Base-by-base conservation (phyloP, 2,888 invertebrate genomes). In the Drosophila buzzatii region DNA sequence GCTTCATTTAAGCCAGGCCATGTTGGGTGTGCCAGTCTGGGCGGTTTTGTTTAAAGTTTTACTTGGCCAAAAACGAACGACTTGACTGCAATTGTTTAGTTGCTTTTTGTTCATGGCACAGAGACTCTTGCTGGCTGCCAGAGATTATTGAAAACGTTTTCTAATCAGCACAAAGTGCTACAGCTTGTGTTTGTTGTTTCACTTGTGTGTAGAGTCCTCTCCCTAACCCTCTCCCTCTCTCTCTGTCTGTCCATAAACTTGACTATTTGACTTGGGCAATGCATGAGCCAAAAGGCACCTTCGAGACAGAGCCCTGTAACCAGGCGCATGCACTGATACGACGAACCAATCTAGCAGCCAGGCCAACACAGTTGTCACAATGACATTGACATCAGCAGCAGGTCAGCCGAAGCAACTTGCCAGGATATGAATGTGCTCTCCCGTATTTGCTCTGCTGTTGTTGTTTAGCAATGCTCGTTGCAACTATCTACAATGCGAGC, bases 141-240 rank as follows among this genome's bases (percentile, higher is more conserved):
- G 51, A 44, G 80, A 83, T 77, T 84, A 83, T 84, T 85, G 83
- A 81, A 81, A 80, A 69, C 61, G 61, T 82, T 84, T 85, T 85
- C 86, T 85, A 85, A 85, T 85, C 85, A 86, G 77, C 70, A 79
- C 70, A 85, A 76, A 85, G 85, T 85, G 85, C 79, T 81, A 45
- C 69, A 42, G 55, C 59, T 55, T 58, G 53, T 65, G 41, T 62
- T 68, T 58, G 61, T 62, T 49, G 39, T 62, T 68, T 51, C 35
- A 53, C 58, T 65, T 62, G 57, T 45, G 57, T 39, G 18, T 52
- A 35, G 27, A 12, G 20, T n/a, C 12, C 35, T 39, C 31, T 16
- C 33, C 12, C 33, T 31, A n/a, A n/a, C 18, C 0, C 5, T 14
- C 1, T 5, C 14, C 0, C 14, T 37, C 23, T 47, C 37, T 47